A percentile compares a stretch with the other conserved stretches of the same genome.
phyloP scores from a whole-genome alignment of 2,888 invertebrate genomes.

The Hydriomena furcata region DNA sequence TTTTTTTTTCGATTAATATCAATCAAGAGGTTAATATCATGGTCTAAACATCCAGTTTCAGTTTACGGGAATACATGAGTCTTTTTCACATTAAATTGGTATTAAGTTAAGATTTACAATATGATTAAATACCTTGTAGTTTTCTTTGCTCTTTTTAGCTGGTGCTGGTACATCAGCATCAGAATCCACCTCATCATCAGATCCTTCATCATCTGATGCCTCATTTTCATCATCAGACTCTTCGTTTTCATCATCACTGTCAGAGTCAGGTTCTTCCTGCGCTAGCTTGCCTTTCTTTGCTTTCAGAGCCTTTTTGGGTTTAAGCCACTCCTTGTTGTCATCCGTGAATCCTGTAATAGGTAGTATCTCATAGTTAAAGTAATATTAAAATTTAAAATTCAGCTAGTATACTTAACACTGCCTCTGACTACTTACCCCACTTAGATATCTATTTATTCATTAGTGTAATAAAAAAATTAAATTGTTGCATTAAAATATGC shows the following conservation, averaged over 20 bases:
- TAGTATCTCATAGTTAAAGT: no score
- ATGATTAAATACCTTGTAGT: conserved; percentile 60
- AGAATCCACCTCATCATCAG: conserved; percentile 42
- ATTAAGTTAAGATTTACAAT: conserved; percentile 1
- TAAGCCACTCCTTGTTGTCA: conserved; percentile 89
- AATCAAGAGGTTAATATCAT: no score
- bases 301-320: conserved; percentile 80
- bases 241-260: conserved; percentile 41
- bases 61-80: no score
- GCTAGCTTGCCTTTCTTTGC: conserved; percentile 58
- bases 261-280: conserved; percentile 42
- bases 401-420: no score
- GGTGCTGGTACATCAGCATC: conserved; percentile 36
- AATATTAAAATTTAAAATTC: no score
- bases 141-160: conserved; percentile 54
- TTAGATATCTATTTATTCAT: no score
- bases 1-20: no score
- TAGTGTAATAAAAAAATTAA: no score
- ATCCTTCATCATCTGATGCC: conserved; percentile 34
- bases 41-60: no score
- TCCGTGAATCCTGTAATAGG: conserved; percentile 84
- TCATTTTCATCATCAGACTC: conserved; percentile 12
- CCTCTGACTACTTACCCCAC: no score
- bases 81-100: no score
- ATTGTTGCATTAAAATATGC: no score